phyloP scores from a whole-genome alignment of 2,113 vertebrate genomes.

The Astur gentilis region DNA sequence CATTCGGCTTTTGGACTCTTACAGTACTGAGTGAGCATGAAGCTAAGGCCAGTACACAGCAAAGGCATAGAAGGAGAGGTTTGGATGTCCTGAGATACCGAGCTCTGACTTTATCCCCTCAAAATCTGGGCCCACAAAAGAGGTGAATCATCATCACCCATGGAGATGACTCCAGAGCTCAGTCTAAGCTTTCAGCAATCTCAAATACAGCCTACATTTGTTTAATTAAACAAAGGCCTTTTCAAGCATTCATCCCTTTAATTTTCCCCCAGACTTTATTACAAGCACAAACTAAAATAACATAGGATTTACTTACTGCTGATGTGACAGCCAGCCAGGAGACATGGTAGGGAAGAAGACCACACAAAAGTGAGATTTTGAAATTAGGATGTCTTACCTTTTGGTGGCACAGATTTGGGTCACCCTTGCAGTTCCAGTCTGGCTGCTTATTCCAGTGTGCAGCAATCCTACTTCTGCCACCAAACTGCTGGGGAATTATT shows the following conservation, averaged over 20 bases:
- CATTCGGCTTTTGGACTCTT: background rate
- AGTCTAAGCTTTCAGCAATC: background rate
- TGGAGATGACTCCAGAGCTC: background rate
- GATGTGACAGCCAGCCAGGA: background rate
- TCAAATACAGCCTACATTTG: background rate
- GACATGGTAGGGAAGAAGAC: background rate
- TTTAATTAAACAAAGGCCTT: background rate
- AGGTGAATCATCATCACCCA: fast-evolving
- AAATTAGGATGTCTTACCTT: background rate
- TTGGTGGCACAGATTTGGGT: background rate
- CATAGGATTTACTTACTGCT: background rate
- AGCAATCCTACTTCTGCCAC: background rate
- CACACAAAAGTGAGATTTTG: background rate
- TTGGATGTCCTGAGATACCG: background rate
- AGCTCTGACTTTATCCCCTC: background rate
- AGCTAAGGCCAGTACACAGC: background rate
- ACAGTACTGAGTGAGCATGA: background rate
- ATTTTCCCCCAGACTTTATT: background rate
- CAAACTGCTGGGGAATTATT: background rate
- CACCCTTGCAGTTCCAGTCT: background rate
- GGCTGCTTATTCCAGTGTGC: background rate
- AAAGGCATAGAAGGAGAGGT: background rate
- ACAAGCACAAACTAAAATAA: background rate
- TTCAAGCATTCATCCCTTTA: background rate
- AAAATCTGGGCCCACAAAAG: background rate